A percentile compares a stretch with the other conserved stretches of the same genome.
phyloP scores from a whole-genome alignment of 1,140 invertebrate species.

The Saccostrea echinata region DNA sequence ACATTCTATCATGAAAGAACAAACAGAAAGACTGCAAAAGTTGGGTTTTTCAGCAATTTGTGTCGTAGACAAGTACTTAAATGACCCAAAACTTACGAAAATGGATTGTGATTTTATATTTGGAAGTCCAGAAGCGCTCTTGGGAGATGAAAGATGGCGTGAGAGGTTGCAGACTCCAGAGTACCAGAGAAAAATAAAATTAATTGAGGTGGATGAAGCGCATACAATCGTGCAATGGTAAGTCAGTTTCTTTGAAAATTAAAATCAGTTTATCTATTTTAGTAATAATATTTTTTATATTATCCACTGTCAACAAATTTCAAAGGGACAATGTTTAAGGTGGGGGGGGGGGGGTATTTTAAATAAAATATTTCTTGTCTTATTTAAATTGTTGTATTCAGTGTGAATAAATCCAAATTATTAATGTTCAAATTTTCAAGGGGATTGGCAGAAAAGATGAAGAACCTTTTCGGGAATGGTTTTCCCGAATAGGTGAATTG shows the following conservation, averaged over 20 bases:
- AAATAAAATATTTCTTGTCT: background rate
- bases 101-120: slow-evolving; percentile 41
- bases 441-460: slow-evolving; percentile 11
- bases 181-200: slow-evolving; percentile 8
- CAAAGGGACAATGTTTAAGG: background rate
- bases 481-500: slow-evolving; percentile 50
- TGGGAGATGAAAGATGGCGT: slow-evolving; percentile 39
- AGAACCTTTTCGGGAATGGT: slow-evolving; percentile 49
- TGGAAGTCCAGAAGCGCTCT: slow-evolving; percentile 32
- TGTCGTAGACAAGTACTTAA: background rate
- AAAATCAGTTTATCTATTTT: background rate
- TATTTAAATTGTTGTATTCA: background rate
- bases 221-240: slow-evolving; percentile 43
- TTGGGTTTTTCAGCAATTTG: background rate
- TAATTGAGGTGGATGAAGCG: slow-evolving; percentile 45
- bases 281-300: background rate
- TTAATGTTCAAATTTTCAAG: slow-evolving; percentile 23
- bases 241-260: too few relatives aligned
- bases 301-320: background rate
- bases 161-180: background rate
- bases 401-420: background rate
- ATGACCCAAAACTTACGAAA: background rate
- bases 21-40: background rate
- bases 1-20: too few relatives aligned
- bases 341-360: background rate